Conservation (phyloP, 2,888 invertebrate species). For the Thera britannica region DNA sequence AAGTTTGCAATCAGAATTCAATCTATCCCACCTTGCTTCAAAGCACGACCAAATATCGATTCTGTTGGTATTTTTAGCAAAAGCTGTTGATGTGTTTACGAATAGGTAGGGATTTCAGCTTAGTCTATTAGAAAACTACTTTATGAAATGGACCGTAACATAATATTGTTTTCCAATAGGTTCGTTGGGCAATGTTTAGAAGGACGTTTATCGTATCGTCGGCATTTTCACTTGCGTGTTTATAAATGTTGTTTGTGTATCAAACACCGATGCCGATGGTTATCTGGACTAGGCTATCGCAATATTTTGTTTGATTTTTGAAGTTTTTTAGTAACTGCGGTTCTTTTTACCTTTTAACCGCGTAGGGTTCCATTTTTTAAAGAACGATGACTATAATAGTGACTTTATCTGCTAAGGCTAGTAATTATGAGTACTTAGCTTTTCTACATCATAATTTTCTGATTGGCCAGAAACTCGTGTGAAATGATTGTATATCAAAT, state of each 20-base stretch:
- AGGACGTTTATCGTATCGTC: conserved; percentile 48
- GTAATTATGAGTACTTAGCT: too few relatives aligned
- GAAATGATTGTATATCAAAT: too few relatives aligned
- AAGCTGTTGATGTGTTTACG: background rate
- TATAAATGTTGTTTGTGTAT: conserved; percentile 30
- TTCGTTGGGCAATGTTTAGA: conserved; percentile 49
- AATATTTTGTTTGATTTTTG: background rate
- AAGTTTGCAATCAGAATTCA: too few relatives aligned
- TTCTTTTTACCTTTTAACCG: too few relatives aligned
- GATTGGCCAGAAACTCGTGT: too few relatives aligned
- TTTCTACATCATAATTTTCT: too few relatives aligned
- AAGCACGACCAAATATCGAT: too few relatives aligned
- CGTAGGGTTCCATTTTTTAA: too few relatives aligned
- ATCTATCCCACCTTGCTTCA: too few relatives aligned
- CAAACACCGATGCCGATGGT: conserved; percentile 2
- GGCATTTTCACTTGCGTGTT: conserved; percentile 58
- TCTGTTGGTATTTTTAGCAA: too few relatives aligned
- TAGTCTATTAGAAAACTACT: conserved; percentile 8
- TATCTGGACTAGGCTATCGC: conserved; percentile 1
- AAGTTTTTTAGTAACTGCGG: background rate
- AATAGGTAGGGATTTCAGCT: background rate
- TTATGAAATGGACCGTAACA: conserved; percentile 32
- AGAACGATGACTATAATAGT: too few relatives aligned
- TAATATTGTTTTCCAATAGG: conserved; percentile 41
- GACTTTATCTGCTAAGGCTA: too few relatives aligned